Conservation (phyloP, 2,797 vertebrate genomes). For the Glyptemys insculpta region DNA sequence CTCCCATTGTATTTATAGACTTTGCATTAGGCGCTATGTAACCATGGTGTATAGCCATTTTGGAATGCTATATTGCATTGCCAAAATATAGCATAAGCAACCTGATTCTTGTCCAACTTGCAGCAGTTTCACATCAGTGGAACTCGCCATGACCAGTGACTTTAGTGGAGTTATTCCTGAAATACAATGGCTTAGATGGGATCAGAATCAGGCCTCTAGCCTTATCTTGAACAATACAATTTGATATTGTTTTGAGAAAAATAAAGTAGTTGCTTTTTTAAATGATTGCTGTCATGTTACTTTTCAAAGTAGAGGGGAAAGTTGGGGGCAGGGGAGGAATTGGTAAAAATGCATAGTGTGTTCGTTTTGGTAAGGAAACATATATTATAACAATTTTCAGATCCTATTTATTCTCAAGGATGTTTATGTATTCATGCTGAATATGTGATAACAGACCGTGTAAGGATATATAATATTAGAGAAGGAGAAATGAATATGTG, state of each 20-base stretch:
- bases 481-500: constrained; percentile 78
- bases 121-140: not conserved
- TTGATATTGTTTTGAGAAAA: not conserved
- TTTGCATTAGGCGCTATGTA: constrained; percentile 57
- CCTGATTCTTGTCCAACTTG: fast-evolving
- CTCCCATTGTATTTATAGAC: constrained; percentile 48
- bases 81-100: constrained; percentile 1
- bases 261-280: not conserved
- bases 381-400: constrained; percentile 59
- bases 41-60: constrained; percentile 33
- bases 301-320: constrained; percentile 26
- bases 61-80: constrained; percentile 1
- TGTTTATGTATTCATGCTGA: constrained; percentile 78
- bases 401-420: constrained; percentile 70
- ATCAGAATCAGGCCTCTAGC: not conserved
- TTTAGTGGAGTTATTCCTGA: not conserved
- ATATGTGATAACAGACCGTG: constrained; percentile 72
- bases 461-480: constrained; percentile 71
- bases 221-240: not conserved
- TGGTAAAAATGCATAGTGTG: constrained; percentile 33
- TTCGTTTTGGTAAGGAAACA: constrained; percentile 69
- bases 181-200: not conserved
- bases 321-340: not conserved
- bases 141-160: not conserved
- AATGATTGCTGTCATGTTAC: constrained; percentile 31